Conservation (phyloP, 2,888 invertebrate genomes). For the Morpho achilles region DNA sequence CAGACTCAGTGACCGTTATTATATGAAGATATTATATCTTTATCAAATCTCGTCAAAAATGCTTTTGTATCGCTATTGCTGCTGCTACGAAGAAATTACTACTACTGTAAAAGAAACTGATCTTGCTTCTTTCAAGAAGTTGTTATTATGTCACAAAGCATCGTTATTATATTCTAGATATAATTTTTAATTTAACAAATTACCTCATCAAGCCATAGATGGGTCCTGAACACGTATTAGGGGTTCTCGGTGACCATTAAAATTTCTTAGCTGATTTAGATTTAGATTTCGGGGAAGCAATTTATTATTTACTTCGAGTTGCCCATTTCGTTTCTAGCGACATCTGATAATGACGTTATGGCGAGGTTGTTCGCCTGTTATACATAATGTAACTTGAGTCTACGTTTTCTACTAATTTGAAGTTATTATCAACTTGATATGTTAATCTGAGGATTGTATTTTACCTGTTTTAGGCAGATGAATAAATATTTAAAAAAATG, state of each 20-base stretch:
- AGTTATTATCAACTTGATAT: conserved; percentile 1
- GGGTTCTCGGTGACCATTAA: conserved; percentile 36
- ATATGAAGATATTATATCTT: no score
- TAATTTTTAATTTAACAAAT: conserved; percentile 21
- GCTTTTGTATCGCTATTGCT: no score
- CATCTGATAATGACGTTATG: conserved; percentile 15
- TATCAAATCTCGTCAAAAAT: no score
- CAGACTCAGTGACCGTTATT: no score
- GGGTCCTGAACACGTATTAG: conserved; percentile 15
- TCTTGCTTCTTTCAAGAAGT: no score
- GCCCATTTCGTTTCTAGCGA: conserved; percentile 14
- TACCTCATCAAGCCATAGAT: conserved; percentile 49
- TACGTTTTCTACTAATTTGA: conserved; percentile 1
- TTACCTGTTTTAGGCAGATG: background rate
- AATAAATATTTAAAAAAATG: no score
- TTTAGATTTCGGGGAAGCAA: conserved; percentile 47
- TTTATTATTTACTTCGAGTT: conserved; percentile 37
- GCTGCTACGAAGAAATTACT: no score
- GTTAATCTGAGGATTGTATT: background rate
- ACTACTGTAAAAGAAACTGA: no score
- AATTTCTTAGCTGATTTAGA: conserved; percentile 36
- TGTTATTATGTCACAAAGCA: no score
- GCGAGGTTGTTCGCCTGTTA: conserved; percentile 7
- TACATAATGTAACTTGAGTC: conserved; percentile 1
- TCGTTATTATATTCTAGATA: no score